A percentile compares a stretch with the other conserved stretches of the same genome.
These are phyloP conservation scores for Tringa solitaria DNA, from an alignment of 2,113 vertebrate genomes.

Conservation along the genomic window DNA sequence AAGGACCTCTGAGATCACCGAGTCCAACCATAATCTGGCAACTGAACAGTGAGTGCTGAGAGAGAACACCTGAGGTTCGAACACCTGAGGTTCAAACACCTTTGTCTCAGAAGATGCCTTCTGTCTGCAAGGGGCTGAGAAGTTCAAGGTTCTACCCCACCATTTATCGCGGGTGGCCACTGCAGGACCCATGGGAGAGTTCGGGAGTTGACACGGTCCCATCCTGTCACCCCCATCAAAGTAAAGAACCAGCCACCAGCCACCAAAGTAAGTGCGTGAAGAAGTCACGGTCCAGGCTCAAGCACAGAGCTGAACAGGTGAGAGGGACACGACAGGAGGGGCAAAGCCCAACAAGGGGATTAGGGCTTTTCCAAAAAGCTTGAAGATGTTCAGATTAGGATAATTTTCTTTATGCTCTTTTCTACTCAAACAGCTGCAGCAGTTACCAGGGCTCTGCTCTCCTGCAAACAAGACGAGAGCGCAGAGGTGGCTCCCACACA, in stretches of 20 bases:
- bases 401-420: neutral
- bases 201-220: neutral
- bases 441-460: neutral
- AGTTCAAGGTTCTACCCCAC: neutral
- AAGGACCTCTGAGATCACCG: no score
- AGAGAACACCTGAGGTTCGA: neutral
- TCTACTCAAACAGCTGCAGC: neutral
- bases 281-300: neutral
- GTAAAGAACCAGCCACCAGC: neutral
- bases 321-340: neutral
- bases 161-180: accelerated
- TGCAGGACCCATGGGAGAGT: neutral
- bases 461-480: neutral
- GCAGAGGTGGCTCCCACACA: neutral
- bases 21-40: no score
- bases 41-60: neutral
- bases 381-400: neutral
- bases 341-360: neutral
- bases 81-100: neutral
- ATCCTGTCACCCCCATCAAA: neutral
- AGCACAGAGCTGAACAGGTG: neutral
- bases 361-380: neutral
- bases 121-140: neutral
- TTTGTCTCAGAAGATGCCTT: neutral
- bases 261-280: neutral